Evolutionary conservation across 2,797 vertebrate genomes (phyloP).

Genomic region (Halcyon badia): DNA sequence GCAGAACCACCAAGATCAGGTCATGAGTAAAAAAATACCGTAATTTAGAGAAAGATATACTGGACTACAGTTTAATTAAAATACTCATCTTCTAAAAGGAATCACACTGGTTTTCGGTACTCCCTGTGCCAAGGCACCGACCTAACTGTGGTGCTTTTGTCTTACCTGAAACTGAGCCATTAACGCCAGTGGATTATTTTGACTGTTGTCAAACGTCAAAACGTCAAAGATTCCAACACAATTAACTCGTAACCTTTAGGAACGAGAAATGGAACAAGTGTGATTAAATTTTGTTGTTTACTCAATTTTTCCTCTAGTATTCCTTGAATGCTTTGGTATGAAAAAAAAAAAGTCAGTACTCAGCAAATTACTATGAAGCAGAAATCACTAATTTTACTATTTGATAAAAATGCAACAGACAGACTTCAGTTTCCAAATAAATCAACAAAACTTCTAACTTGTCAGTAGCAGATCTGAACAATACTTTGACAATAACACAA

Average conservation of each 20-base stretch:
- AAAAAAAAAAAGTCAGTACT: background rate
- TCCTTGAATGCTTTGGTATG: background rate
- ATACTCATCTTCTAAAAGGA: background rate
- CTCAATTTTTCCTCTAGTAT: background rate
- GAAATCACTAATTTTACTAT: background rate
- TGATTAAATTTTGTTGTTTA: background rate
- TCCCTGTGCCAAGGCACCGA: background rate
- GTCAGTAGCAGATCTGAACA: background rate
- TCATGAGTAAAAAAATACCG: background rate
- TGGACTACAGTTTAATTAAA: background rate
- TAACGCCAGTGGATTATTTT: slow-evolving; percentile 97
- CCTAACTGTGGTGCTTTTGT: background rate
- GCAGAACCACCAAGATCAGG: background rate
- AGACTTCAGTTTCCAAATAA: background rate
- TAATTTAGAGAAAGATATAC: background rate
- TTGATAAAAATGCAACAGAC: background rate
- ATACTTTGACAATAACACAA: background rate
- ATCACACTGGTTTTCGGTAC: background rate
- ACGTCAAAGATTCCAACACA: slow-evolving; percentile 98
- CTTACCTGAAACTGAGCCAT: slow-evolving; percentile 95
- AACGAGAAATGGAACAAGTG: slow-evolving; percentile 35
- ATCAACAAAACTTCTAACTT: background rate
- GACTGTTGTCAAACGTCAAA: slow-evolving; percentile 99
- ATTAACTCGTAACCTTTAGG: slow-evolving; percentile 88
- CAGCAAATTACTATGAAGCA: background rate